Evolutionary conservation across 2,797 vertebrate species (phyloP).

Genomic region (Triplophysa bombifrons): DNA sequence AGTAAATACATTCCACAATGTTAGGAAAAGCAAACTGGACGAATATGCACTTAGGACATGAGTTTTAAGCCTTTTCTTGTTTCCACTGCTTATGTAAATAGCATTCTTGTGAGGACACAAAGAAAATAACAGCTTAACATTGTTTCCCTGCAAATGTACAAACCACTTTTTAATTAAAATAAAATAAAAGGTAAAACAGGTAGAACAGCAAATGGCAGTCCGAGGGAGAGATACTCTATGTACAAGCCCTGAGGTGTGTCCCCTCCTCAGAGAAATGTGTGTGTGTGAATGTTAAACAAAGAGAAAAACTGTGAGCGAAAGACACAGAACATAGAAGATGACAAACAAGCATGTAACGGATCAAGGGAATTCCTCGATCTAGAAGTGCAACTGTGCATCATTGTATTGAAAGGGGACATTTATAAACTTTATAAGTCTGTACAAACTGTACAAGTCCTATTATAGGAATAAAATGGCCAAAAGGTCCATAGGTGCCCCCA

Average conservation of each 20-base stretch:
- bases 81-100: conserved; percentile 10
- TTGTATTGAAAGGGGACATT: conserved; percentile 41
- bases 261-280: conserved; percentile 36
- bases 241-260: conserved; percentile 76
- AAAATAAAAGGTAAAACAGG: conserved; percentile 24
- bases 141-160: conserved; percentile 18
- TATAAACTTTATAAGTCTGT: conserved; percentile 53
- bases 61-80: conserved; percentile 10
- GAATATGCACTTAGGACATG: neutral
- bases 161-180: conserved; percentile 46
- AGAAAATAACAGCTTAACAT: conserved; percentile 3
- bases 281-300: conserved; percentile 32
- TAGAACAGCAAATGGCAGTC: conserved; percentile 43
- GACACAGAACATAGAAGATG: conserved; percentile 44
- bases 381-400: conserved; percentile 67
- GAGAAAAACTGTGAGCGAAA: conserved; percentile 42
- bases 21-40: conserved; percentile 25
- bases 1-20: conserved; percentile 50
- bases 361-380: conserved; percentile 56
- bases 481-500: neutral
- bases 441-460: conserved; percentile 44
- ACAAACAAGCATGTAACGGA: conserved; percentile 43
- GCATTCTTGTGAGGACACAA: conserved; percentile 19
- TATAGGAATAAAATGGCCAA: conserved; percentile 21
- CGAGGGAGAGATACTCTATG: conserved; percentile 54